Evolutionary conservation across 2,113 vertebrate genomes (phyloP), one percentile per base, ranked within the genome.

Genomic region (Salminus brasiliensis): DNA sequence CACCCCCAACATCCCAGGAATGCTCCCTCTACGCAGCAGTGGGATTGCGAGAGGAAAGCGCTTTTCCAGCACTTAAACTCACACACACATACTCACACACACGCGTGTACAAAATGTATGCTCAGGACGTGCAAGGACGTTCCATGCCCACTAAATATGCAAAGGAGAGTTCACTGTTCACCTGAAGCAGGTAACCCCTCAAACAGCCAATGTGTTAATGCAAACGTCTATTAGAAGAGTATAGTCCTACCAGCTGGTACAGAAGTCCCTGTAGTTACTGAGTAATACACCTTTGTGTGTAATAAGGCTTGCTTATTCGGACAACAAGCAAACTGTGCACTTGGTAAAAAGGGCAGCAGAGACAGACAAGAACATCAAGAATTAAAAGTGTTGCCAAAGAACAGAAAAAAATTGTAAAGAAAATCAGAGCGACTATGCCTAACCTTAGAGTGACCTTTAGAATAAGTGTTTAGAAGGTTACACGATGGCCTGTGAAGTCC

Each of bases 1-100:
- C 52, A 53, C 53, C 72, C 36, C 47, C 60, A 74, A 70, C 57
- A 60, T 79, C 52, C 63, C 45, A 81, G 77, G 80, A 82, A 77
- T 71, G 62, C 67, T 65, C 45, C 60, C 60, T 60, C 15, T 25
- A 43, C 41, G n/a, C 5, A 11, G 43, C 79, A 70, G n/a, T 30
- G 69, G 75, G 72, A 72, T 72, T 62, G 71, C 72, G 27, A 9
- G 6, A 65, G 69, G 36, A 70, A 74, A 75, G 69, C 13, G 39
- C 57, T 73, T 75, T 75, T 72, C 72, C 63, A 74, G 60, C 47
- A 16, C 59, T 53, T 36, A 62, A 23, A 79, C 78, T 67, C 52
- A 68, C 47, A 49, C 41, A 23, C 63, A 36, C 36, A 69, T 39
- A 78, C 41, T 69, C 65, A 45, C 66, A 76, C 65, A 70, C 63